Evolutionary conservation across 1,140 invertebrate species (phyloP).

Genomic region (Ditylenchus dipsaci): DNA sequence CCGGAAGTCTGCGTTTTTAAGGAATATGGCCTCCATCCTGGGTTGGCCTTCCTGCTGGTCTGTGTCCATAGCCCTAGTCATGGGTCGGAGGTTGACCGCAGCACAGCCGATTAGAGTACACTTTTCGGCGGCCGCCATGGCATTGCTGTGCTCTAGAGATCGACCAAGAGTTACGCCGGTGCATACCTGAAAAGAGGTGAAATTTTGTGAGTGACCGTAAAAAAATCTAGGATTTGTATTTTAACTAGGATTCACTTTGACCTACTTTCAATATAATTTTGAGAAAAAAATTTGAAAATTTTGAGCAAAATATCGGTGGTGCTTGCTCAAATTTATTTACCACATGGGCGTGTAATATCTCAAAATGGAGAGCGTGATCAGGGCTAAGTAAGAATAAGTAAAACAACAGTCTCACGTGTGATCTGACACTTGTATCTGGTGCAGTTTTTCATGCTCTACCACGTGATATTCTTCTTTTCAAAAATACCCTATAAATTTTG

Average conservation of each 20-base stretch:
- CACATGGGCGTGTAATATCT: no score
- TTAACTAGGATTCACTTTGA: not conserved
- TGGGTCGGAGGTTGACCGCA: constrained; percentile 11
- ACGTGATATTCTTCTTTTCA: no score
- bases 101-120: constrained; percentile 20
- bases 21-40: constrained; percentile 18
- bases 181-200: constrained; percentile 5
- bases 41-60: not conserved
- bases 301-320: no score
- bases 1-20: constrained; percentile 15
- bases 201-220: not conserved
- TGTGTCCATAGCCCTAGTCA: not conserved
- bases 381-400: no score
- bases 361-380: no score
- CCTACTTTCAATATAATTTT: not conserved
- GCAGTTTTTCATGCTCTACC: no score
- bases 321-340: no score
- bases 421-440: no score
- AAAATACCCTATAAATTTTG: no score
- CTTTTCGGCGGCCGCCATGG: constrained; percentile 14
- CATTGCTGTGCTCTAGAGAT: constrained; percentile 8
- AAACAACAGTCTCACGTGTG: no score
- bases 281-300: not conserved
- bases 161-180: constrained; percentile 20
- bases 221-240: not conserved